Evolutionary conservation across 2,113 vertebrate species (phyloP).

Genomic region (Picathartes gymnocephalus): DNA sequence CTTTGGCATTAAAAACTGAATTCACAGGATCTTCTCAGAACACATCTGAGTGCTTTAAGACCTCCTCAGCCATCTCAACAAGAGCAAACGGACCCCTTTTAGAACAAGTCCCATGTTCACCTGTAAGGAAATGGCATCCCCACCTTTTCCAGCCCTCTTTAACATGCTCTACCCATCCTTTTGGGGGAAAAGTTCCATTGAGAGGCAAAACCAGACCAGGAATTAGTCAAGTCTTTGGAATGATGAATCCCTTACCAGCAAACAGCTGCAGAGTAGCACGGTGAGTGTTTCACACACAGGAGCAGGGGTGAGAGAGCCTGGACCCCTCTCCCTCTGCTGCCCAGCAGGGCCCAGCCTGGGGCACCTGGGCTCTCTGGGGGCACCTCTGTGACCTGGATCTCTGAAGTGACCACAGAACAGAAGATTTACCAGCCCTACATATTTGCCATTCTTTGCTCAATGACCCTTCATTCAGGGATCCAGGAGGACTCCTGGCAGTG

Average conservation of each 20-base stretch:
- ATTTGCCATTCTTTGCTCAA: neutral
- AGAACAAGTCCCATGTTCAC: fast-evolving
- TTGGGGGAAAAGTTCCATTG: neutral
- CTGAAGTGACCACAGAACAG: neutral
- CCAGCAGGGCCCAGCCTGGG: neutral
- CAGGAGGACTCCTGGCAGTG: neutral
- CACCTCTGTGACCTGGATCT: neutral
- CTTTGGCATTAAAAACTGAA: neutral
- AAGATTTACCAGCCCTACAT: neutral
- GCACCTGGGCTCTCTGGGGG: neutral
- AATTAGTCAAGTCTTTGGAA: neutral
- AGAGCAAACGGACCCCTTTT: neutral
- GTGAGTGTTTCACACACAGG: neutral
- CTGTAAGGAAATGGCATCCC: neutral
- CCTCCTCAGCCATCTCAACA: neutral
- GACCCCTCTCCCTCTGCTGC: too few relatives aligned
- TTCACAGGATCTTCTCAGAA: neutral
- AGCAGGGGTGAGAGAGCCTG: neutral
- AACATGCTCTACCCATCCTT: neutral
- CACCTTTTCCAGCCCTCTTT: neutral
- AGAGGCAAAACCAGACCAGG: neutral
- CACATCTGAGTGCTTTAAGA: neutral
- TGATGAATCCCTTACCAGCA: neutral
- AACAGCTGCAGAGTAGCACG: neutral
- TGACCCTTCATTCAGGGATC: neutral